Evolutionary conservation across 2,113 vertebrate genomes (phyloP).

Genomic region (Callocephalon fimbriatum): DNA sequence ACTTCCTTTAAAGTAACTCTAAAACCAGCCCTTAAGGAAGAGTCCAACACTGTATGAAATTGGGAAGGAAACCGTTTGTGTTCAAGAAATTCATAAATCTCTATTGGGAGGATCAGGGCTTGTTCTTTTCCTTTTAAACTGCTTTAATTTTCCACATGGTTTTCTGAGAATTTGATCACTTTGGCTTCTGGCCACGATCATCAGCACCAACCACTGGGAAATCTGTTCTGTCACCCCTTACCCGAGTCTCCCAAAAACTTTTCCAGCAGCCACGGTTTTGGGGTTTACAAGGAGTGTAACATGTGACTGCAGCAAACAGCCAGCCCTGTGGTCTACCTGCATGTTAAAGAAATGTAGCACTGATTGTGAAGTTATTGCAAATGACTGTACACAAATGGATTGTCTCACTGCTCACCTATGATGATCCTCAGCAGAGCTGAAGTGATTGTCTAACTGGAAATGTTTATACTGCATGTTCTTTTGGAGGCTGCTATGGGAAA

Average conservation of each 20-base stretch:
- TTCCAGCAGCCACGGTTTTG: neutral
- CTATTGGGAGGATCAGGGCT: neutral
- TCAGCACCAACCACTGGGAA: neutral
- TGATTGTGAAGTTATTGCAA: neutral
- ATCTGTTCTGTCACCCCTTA: neutral
- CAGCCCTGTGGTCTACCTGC: neutral
- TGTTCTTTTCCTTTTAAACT: neutral
- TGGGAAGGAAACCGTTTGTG: neutral
- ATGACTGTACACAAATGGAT: rapidly evolving
- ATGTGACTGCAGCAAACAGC: neutral
- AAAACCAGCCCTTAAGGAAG: neutral
- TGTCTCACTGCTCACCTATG: neutral
- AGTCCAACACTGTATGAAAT: neutral
- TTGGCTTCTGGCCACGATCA: neutral
- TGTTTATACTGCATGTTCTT: neutral
- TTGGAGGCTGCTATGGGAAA: neutral
- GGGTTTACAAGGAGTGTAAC: neutral
- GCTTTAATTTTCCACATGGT: neutral
- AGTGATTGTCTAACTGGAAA: neutral
- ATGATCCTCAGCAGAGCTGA: neutral
- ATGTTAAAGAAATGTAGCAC: neutral
- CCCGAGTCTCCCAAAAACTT: neutral
- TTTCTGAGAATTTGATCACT: slow-evolving; percentile 24
- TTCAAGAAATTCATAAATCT: neutral
- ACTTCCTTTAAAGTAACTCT: neutral